Evolutionary conservation across 2,797 vertebrate genomes (phyloP).

Genomic region (Ispidina picta): DNA sequence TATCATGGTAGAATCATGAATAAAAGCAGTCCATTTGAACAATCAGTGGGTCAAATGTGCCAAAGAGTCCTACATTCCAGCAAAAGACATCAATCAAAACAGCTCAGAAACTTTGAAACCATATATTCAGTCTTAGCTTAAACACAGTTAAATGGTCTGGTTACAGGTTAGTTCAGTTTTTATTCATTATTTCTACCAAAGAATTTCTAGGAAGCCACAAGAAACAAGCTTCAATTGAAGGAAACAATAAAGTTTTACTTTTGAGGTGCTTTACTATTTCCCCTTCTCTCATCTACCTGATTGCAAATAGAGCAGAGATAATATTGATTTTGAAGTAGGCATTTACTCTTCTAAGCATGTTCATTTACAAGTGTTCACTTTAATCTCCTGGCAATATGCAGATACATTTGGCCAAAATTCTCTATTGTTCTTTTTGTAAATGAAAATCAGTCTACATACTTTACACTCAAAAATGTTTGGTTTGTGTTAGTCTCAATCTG

Average conservation of each 20-base stretch:
- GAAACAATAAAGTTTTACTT: neutral
- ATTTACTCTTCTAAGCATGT: neutral
- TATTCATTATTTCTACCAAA: neutral
- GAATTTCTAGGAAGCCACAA: neutral
- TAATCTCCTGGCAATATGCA: neutral
- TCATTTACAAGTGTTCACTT: neutral
- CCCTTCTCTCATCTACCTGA: neutral
- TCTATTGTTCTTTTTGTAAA: neutral
- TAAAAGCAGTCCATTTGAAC: neutral
- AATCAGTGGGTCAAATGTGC: neutral
- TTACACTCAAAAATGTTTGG: neutral
- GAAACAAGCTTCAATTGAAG: neutral
- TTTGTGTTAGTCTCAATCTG: neutral
- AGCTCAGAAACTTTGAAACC: neutral
- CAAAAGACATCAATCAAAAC: neutral
- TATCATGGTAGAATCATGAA: neutral
- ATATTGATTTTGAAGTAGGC: neutral
- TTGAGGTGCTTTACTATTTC: neutral
- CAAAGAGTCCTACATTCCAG: neutral
- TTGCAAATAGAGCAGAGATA: neutral
- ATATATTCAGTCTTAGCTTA: neutral
- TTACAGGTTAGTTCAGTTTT: neutral
- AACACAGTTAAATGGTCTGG: neutral
- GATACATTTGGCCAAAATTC: neutral
- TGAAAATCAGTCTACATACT: neutral